phyloP scores from a whole-genome alignment of 2,888 invertebrate genomes.

The Scelioninae gen. 1 region DNA sequence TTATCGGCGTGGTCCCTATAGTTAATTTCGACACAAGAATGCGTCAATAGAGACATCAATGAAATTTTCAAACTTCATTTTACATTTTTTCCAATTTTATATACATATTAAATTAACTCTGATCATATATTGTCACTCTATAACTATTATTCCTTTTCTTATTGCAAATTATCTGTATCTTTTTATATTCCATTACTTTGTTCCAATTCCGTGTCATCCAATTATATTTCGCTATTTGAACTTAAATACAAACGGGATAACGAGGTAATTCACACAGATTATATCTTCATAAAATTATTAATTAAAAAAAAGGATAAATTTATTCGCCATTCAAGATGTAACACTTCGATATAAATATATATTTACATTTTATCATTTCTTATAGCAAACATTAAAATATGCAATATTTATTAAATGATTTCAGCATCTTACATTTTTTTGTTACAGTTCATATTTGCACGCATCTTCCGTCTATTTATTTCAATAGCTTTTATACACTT shows the following conservation, averaged over 20 bases:
- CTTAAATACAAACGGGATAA: too few relatives aligned
- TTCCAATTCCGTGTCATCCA: too few relatives aligned
- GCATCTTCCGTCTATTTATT: neutral
- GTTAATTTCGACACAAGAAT: constrained; percentile 18
- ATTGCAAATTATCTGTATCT: too few relatives aligned
- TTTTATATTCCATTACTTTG: too few relatives aligned
- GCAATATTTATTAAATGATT: neutral
- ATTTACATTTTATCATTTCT: constrained; percentile 10
- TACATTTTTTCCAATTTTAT: neutral
- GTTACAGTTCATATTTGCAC: neutral
- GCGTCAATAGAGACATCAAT: constrained; percentile 6
- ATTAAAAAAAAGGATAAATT: too few relatives aligned
- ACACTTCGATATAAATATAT: neutral
- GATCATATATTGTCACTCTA: too few relatives aligned
- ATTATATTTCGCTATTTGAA: neutral
- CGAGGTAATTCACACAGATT: too few relatives aligned
- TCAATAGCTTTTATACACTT: neutral
- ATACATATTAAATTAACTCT: neutral
- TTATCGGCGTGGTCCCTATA: constrained; percentile 31
- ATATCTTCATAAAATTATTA: too few relatives aligned
- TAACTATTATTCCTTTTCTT: too few relatives aligned
- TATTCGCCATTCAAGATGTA: too few relatives aligned
- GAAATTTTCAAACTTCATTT: neutral
- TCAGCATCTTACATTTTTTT: neutral
- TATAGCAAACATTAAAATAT: constrained; percentile 6